phyloP scores from a whole-genome alignment of 2,797 vertebrate genomes.

The Lerista edwardsae region DNA sequence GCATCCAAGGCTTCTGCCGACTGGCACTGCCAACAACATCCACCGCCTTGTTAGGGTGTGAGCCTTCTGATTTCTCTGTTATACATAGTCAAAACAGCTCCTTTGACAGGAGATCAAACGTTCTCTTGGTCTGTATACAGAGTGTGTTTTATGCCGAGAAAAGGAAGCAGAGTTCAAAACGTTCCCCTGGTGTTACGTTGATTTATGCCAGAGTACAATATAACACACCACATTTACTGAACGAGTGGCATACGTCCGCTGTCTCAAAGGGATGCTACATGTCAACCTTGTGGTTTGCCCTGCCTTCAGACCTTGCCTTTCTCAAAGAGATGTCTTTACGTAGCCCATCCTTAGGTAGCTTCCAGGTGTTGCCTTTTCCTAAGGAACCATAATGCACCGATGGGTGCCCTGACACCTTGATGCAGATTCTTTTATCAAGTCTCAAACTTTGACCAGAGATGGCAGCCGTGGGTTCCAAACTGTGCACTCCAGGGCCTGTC shows the following conservation, averaged over 20 bases:
- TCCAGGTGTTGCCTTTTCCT: not conserved
- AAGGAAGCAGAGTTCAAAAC: not conserved
- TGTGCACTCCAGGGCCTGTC: too few relatives aligned
- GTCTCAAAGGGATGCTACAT: constrained; percentile 60
- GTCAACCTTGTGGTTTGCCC: constrained; percentile 56
- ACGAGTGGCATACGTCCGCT: constrained; percentile 37
- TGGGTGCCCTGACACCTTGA: too few relatives aligned
- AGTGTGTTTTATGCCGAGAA: not conserved
- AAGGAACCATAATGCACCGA: too few relatives aligned
- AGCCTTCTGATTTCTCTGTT: not conserved
- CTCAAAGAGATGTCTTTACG: not conserved
- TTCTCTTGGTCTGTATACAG: not conserved
- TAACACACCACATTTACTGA: constrained; percentile 35
- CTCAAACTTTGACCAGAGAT: too few relatives aligned
- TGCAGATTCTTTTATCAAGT: too few relatives aligned
- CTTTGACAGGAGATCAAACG: constrained; percentile 5
- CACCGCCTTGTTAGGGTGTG: accelerated
- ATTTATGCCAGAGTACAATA: constrained; percentile 27
- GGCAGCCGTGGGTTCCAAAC: too few relatives aligned
- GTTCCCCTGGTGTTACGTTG: not conserved
- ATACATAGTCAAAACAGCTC: not conserved
- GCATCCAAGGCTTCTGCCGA: not conserved
- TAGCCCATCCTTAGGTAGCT: not conserved
- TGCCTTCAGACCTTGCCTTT: constrained; percentile 41
- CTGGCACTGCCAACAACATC: not conserved